Conservation (phyloP, 92 coral and sea anemone genomes). For the Parazoanthus swiftii region DNA sequence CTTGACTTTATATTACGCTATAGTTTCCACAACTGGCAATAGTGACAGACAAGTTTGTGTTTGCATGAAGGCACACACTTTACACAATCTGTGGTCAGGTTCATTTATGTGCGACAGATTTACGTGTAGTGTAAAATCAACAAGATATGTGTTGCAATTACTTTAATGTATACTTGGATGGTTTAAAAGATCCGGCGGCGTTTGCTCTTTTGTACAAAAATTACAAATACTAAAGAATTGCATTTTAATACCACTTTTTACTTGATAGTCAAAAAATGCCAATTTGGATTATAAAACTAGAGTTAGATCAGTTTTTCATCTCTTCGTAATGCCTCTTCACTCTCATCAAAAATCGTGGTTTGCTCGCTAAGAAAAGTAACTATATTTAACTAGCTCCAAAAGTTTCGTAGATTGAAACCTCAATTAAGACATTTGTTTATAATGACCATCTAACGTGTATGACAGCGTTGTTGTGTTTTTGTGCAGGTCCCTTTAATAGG, state of each 20-base stretch:
- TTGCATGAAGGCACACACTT: conserved; percentile 10
- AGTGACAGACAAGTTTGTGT: not conserved
- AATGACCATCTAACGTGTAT: too few relatives aligned
- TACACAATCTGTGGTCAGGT: not conserved
- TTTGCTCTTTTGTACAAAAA: not conserved
- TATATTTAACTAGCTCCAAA: not conserved
- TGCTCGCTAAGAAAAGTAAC: not conserved
- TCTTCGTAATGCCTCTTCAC: not conserved
- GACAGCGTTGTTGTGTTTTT: not conserved
- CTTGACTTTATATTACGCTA: not conserved
- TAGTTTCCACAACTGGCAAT: not conserved
- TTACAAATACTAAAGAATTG: too few relatives aligned
- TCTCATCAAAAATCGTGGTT: not conserved
- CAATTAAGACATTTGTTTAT: not conserved
- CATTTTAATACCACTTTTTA: too few relatives aligned
- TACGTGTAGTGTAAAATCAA: not conserved
- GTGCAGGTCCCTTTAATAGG: not conserved
- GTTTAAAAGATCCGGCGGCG: too few relatives aligned
- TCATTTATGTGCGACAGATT: not conserved
- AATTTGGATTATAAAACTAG: not conserved
- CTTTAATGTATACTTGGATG: too few relatives aligned
- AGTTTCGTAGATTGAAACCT: too few relatives aligned
- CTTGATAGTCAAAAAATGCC: not conserved
- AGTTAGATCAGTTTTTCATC: not conserved
- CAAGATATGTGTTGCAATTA: too few relatives aligned